These are phyloP conservation scores for Passerculus sandwichensis DNA, from an alignment of 2,797 vertebrate genomes.

Conservation along the genomic window DNA sequence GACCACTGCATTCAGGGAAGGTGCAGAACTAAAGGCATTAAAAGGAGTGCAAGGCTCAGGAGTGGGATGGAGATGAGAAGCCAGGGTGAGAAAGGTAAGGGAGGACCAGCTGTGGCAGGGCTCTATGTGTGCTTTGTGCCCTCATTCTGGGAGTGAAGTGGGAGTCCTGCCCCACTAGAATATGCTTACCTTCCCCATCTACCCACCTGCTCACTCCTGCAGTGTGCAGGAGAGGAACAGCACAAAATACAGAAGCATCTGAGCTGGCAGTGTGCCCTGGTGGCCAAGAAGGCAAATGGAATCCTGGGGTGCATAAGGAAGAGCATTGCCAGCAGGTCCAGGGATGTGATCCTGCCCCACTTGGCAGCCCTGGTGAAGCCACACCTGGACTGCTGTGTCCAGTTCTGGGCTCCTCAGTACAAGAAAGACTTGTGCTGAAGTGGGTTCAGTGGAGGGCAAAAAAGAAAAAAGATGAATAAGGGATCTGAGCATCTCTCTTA, in stretches of 20 bases:
- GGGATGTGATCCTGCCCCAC: background rate
- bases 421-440: background rate
- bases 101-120: rapidly evolving
- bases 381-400: background rate
- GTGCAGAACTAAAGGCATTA: background rate
- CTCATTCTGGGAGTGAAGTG: background rate
- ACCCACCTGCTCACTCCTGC: background rate
- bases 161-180: background rate
- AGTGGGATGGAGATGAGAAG: background rate
- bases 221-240: background rate
- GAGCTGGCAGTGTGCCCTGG: background rate
- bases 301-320: background rate
- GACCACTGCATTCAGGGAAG: rapidly evolving
- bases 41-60: background rate
- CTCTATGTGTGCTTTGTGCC: background rate
- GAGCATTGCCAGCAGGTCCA: background rate
- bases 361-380: background rate
- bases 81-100: rapidly evolving
- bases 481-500: background rate
- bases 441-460: background rate
- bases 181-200: background rate
- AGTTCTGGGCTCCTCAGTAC: background rate
- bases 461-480: background rate
- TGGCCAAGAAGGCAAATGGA: background rate
- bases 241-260: background rate